phyloP scores from a whole-genome alignment of 2,797 vertebrate genomes.

The Echeneis naucrates region DNA sequence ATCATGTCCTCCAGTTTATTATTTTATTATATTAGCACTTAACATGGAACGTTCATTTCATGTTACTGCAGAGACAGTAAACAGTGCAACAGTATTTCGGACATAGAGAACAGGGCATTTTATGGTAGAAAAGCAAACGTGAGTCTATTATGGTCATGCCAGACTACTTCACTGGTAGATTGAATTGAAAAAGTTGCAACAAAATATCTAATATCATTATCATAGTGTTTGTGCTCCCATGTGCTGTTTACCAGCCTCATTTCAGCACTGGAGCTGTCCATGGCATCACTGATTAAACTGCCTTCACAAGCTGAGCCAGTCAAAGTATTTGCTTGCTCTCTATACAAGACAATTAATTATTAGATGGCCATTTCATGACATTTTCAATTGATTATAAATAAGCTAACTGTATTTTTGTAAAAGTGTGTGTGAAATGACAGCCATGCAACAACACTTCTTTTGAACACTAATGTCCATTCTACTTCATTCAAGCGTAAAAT shows the following conservation, averaged over 20 bases:
- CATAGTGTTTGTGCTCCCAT: not conserved
- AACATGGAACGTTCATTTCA: too few species aligned
- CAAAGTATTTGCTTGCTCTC: not conserved
- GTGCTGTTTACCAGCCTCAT: not conserved
- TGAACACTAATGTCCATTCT: too few species aligned
- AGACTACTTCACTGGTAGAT: not conserved
- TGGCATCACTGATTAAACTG: not conserved
- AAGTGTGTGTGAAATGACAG: slow-evolving; percentile 1
- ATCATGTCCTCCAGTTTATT: too few species aligned
- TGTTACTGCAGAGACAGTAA: too few species aligned
- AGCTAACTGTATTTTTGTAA: not conserved
- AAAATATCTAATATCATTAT: not conserved
- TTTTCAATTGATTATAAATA: not conserved
- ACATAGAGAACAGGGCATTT: not conserved
- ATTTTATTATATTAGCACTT: too few species aligned
- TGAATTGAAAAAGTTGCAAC: slow-evolving; percentile 3
- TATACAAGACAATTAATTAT: not conserved
- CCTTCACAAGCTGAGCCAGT: not conserved
- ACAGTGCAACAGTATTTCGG: not conserved
- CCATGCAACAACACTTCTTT: not conserved
- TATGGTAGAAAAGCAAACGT: not conserved
- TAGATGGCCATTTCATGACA: not conserved
- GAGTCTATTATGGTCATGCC: not conserved
- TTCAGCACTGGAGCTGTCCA: slow-evolving; percentile 27
- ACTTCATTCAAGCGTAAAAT: not conserved